Conservation (phyloP, 2,797 vertebrate species). For the Phaenicophaeus curvirostris region DNA sequence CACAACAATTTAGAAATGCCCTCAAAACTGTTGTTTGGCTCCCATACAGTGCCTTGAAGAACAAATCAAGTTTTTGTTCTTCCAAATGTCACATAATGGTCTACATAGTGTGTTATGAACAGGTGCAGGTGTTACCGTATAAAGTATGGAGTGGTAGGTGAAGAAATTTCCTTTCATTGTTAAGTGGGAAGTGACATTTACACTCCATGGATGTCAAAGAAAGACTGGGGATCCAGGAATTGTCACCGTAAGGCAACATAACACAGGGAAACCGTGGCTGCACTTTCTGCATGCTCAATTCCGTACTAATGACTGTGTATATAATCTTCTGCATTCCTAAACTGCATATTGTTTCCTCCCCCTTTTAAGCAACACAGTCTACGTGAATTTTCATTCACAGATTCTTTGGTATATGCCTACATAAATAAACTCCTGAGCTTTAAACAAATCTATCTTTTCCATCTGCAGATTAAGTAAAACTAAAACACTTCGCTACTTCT, state of each 20-base stretch:
- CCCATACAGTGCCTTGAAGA: not conserved
- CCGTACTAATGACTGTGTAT: not conserved
- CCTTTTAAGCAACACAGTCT: not conserved
- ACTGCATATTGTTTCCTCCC: not conserved
- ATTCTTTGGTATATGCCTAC: not conserved
- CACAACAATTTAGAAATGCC: not conserved
- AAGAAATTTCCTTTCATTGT: not conserved
- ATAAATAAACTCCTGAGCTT: not conserved
- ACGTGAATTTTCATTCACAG: not conserved
- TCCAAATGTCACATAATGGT: not conserved
- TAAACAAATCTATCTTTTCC: not conserved
- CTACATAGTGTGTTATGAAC: not conserved
- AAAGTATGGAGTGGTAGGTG: not conserved
- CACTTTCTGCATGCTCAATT: not conserved
- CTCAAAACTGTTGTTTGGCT: not conserved
- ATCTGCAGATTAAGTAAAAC: not conserved
- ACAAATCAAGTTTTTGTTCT: not conserved
- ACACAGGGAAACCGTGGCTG: not conserved
- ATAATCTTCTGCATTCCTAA: not conserved
- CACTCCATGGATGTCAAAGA: not conserved
- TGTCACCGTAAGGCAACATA: not conserved
- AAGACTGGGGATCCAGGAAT: not conserved
- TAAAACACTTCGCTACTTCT: not conserved
- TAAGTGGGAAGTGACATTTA: not conserved
- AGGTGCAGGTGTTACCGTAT: not conserved